Conservation (phyloP, 2,113 vertebrate genomes). For the Platysteira castanea region DNA sequence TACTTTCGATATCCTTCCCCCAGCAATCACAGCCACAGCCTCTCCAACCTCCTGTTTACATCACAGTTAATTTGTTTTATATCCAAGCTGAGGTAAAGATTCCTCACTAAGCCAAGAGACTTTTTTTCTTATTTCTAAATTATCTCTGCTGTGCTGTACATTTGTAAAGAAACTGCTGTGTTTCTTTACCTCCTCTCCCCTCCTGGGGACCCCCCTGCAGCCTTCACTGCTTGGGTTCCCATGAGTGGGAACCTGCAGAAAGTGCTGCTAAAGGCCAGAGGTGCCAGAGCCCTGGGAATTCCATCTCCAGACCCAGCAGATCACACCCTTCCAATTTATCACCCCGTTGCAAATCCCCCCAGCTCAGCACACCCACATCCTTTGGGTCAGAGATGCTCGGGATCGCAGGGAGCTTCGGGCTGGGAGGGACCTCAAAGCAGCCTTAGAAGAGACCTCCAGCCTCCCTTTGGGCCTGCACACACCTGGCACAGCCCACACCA, state of each 20-base stretch:
- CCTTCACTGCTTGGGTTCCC: background rate
- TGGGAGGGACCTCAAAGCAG: background rate
- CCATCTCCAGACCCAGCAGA: background rate
- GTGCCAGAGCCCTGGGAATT: background rate
- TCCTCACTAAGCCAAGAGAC: background rate
- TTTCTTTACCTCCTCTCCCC: background rate
- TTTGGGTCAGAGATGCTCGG: background rate
- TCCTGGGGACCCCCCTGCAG: background rate
- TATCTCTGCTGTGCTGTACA: background rate
- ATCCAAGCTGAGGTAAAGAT: background rate
- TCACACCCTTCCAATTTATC: fast-evolving
- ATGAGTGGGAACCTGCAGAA: background rate
- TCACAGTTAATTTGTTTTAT: constrained; percentile 2
- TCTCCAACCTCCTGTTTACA: background rate
- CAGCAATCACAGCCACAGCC: background rate
- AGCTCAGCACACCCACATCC: fast-evolving
- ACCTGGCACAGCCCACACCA: background rate
- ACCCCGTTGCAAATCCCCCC: fast-evolving
- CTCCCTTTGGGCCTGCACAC: background rate
- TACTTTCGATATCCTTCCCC: background rate
- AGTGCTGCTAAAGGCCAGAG: fast-evolving
- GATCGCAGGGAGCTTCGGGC: background rate
- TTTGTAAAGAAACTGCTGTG: background rate
- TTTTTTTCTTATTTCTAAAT: background rate
- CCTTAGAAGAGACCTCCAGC: background rate